These are phyloP conservation scores for Propithecus perrieri DNA, from an alignment of 2,797 vertebrate species.

Conservation along the genomic window DNA sequence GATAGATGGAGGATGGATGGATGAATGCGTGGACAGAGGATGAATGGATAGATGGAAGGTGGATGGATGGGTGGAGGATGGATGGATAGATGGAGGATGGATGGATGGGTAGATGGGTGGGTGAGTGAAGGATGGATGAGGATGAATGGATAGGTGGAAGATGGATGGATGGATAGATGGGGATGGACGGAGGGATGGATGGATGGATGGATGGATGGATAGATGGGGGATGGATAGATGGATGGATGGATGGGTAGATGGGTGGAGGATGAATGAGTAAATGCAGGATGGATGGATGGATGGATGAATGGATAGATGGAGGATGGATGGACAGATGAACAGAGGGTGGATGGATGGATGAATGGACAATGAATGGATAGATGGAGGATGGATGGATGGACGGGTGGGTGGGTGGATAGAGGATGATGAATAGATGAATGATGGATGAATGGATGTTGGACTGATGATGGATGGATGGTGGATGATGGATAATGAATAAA, in stretches of 20 bases:
- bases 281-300: neutral
- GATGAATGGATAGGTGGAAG: neutral
- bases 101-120: neutral
- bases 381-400: rapidly evolving
- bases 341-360: neutral
- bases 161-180: rapidly evolving
- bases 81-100: too few relatives aligned
- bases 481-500: neutral
- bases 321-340: neutral
- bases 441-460: too few relatives aligned
- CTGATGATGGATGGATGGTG: too few relatives aligned
- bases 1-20: rapidly evolving
- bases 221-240: too few relatives aligned
- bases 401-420: too few relatives aligned
- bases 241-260: neutral
- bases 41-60: too few relatives aligned
- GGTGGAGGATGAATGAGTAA: neutral
- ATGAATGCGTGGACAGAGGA: too few relatives aligned
- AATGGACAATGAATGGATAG: neutral
- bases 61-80: neutral
- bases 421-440: neutral
- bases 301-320: too few relatives aligned
- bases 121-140: too few relatives aligned
- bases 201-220: neutral
- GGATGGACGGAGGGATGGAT: neutral